Conservation (phyloP, 2,888 invertebrate species). For the Zygothrica quintamaculata region DNA sequence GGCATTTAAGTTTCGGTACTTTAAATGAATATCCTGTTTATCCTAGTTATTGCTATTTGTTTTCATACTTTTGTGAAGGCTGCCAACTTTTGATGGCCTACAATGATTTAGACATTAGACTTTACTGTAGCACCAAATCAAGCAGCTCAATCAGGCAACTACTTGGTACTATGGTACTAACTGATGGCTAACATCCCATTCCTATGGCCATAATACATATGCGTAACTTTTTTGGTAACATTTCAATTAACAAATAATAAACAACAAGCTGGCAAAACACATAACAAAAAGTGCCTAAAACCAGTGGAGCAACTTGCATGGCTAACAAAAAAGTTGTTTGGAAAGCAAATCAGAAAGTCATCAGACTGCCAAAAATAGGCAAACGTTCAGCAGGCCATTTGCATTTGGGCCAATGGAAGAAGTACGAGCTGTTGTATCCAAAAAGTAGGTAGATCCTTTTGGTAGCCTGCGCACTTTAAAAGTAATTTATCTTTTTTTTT, state of each 20-base stretch:
- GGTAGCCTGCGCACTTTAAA: slow-evolving; percentile 65
- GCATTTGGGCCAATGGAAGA: slow-evolving; percentile 62
- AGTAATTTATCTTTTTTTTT: slow-evolving; percentile 73
- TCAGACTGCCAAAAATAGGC: slow-evolving; percentile 61
- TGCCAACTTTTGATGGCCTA: slow-evolving; percentile 44
- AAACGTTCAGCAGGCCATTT: slow-evolving; percentile 51
- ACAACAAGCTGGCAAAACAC: slow-evolving; percentile 71
- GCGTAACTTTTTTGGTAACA: slow-evolving; percentile 67
- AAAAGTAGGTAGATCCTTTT: slow-evolving; percentile 25
- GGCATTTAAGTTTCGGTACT: slow-evolving; percentile 5
- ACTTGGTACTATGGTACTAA: background rate
- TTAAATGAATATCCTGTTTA: background rate
- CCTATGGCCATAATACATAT: slow-evolving; percentile 16
- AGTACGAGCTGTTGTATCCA: slow-evolving; percentile 8
- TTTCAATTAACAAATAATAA: slow-evolving; percentile 79
- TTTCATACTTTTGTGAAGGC: slow-evolving; percentile 17
- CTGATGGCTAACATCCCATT: background rate
- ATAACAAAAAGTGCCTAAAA: slow-evolving; percentile 61
- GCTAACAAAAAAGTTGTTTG: slow-evolving; percentile 55
- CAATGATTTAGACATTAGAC: slow-evolving; percentile 61
- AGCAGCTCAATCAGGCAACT: slow-evolving; percentile 40
- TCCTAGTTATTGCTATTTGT: slow-evolving; percentile 29
- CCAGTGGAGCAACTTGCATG: slow-evolving; percentile 47
- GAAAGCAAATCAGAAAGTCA: slow-evolving; percentile 78
- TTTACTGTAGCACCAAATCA: slow-evolving; percentile 41